phyloP scores from a whole-genome alignment of 2,113 vertebrate genomes.

The Henicopernis longicauda region DNA sequence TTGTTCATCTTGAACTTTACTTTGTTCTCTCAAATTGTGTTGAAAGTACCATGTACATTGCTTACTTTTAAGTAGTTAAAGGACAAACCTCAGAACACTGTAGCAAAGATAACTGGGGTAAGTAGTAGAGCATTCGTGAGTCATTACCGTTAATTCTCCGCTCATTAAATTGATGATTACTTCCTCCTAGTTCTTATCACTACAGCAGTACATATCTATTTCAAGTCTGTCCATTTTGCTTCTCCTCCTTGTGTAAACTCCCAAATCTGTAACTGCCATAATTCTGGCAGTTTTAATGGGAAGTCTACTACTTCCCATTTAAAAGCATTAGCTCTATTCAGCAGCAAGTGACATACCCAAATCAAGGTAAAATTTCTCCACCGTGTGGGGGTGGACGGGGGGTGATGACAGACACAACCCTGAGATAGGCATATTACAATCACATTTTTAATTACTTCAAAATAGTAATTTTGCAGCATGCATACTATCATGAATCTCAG shows the following conservation, averaged over 20 bases:
- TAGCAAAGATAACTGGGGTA: not conserved
- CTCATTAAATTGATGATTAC: not conserved
- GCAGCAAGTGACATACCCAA: not conserved
- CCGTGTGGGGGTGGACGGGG: rapidly evolving
- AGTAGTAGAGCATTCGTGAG: not conserved
- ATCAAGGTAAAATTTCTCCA: not conserved
- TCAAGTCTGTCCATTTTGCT: not conserved
- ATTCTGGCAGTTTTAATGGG: not conserved
- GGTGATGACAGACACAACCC: not conserved
- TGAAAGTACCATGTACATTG: not conserved
- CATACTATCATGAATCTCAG: too few relatives aligned
- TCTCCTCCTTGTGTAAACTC: not conserved
- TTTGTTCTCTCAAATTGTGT: not conserved
- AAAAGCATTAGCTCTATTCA: not conserved
- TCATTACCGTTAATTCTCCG: not conserved
- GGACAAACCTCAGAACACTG: not conserved
- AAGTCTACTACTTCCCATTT: not conserved
- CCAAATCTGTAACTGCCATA: not conserved
- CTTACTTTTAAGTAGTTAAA: not conserved
- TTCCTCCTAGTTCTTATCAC: not conserved
- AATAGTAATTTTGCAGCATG: not conserved
- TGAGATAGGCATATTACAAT: not conserved
- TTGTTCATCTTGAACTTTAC: not conserved
- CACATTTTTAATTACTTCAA: not conserved
- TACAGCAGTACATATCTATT: not conserved